phyloP scores from a whole-genome alignment of 2,113 vertebrate genomes.

The Herpailurus yagouaroundi region DNA sequence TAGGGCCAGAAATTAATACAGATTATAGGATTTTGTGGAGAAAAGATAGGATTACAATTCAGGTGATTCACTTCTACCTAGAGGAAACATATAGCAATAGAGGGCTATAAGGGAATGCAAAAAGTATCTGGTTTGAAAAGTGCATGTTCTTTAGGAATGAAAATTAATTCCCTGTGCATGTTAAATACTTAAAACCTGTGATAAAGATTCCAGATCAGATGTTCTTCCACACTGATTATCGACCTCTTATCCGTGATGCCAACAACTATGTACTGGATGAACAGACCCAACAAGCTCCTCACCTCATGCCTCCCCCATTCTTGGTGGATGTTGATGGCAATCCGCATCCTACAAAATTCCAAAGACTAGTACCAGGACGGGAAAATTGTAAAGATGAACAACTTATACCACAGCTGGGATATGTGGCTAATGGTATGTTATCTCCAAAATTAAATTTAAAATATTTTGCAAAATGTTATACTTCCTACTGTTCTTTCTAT shows the following conservation, averaged over 20 bases:
- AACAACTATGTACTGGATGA: conserved; percentile 99
- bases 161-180: background rate
- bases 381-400: conserved; percentile 99
- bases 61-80: conserved; percentile 29
- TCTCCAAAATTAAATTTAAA: conserved; percentile 47
- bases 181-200: conserved; percentile 56
- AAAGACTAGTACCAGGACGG: conserved; percentile 96
- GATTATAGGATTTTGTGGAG: background rate
- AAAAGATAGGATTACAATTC: conserved; percentile 12
- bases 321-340: conserved; percentile 98
- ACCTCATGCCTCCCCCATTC: conserved; percentile 98
- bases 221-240: conserved; percentile 99
- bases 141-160: background rate
- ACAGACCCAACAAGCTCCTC: conserved; percentile 99
- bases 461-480: conserved; percentile 21
- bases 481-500: conserved; percentile 23
- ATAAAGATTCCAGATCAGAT: conserved; percentile 98
- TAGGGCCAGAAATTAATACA: background rate
- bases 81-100: background rate
- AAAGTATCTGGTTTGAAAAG: conserved; percentile 17
- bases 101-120: background rate
- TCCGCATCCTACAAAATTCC: conserved; percentile 94
- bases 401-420: conserved; percentile 97
- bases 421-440: conserved; percentile 95
- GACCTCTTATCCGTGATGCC: conserved; percentile 96